Base-by-base conservation (phyloP, 2,888 invertebrate genomes). In the Cryptocheilus praepositus region DNA sequence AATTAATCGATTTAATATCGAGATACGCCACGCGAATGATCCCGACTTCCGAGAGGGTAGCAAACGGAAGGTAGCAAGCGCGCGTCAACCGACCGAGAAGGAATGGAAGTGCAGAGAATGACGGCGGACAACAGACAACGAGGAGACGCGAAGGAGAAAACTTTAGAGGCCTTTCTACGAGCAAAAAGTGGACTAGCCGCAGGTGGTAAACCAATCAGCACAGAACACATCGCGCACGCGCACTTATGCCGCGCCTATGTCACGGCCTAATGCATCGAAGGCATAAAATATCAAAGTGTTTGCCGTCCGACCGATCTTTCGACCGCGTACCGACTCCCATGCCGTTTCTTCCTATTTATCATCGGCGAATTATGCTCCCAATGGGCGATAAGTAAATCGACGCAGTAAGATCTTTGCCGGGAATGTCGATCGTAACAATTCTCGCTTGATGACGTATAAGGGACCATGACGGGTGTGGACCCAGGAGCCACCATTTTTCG, bases 141-240 rank as follows among this genome's bases (percentile, higher is more conserved):
- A 67, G 57, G 63, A 36, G 21, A 44, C 22, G 4, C 28, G 45
- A 49, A 52, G 18, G 55, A 54, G 59, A 54, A 67, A 64, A 69
- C 62, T 70, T 75, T 63, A 65, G 67, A 69, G 67, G 62, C 55
- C 64, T 46, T 64, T 61, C 54, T 45, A 59, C 51, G 67, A 60
- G 65, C 62, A 61, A 68, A 71, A 63, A 73, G 73, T 58, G 46
- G 59, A 71, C 71, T 67, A 75, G 73, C 75, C 66, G 71, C 75
- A 68, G 73, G 75, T 75, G 75, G 75, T 75, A 75, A 75, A 75
- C 71, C 75, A 71, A 75, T 75, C 73, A 74, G 71, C 68, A 64
- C 44, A 61, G 57, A 68, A 71, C 62, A 59, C 57, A 73, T 62
- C 66, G 61, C 63, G 43, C 56, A 18, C 44, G 18, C 49, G 49